Conservation (phyloP, 2,113 vertebrate genomes). For the Holacanthus passer region DNA sequence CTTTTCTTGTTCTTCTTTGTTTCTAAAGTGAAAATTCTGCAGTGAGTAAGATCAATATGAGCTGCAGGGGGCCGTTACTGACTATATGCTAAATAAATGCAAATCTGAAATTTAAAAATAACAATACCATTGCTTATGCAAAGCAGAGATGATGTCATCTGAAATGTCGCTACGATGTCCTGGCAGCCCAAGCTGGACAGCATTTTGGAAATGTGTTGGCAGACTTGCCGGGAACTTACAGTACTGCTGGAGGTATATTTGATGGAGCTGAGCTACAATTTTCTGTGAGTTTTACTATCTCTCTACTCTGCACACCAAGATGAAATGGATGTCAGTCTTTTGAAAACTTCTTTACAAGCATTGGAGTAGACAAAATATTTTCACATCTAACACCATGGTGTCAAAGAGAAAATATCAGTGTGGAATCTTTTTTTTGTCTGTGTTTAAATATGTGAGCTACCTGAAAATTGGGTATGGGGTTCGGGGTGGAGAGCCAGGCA, state of each 20-base stretch:
- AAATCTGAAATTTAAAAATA: neutral
- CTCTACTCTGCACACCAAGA: neutral
- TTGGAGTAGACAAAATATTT: neutral
- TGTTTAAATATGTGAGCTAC: constrained; percentile 56
- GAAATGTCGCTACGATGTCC: neutral
- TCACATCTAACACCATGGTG: neutral
- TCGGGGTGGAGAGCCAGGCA: constrained; percentile 94
- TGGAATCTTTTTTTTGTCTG: neutral
- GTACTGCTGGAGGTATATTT: neutral
- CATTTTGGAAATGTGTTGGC: neutral
- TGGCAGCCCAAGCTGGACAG: neutral
- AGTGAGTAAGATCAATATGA: neutral
- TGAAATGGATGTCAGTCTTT: constrained; percentile 5
- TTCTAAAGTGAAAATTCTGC: neutral
- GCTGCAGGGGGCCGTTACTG: neutral
- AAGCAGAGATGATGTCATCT: neutral
- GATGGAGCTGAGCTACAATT: neutral
- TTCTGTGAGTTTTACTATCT: neutral
- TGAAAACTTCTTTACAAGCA: neutral
- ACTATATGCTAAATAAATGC: constrained; percentile 1
- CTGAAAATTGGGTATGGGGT: constrained; percentile 97
- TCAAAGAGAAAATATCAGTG: neutral
- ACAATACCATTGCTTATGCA: neutral
- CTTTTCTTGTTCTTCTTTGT: neutral
- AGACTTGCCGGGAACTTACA: neutral